A percentile compares a stretch with the other conserved stretches of the same genome.
phyloP scores from a whole-genome alignment of 1,140 invertebrate species.

The Calephelis nemesis region DNA sequence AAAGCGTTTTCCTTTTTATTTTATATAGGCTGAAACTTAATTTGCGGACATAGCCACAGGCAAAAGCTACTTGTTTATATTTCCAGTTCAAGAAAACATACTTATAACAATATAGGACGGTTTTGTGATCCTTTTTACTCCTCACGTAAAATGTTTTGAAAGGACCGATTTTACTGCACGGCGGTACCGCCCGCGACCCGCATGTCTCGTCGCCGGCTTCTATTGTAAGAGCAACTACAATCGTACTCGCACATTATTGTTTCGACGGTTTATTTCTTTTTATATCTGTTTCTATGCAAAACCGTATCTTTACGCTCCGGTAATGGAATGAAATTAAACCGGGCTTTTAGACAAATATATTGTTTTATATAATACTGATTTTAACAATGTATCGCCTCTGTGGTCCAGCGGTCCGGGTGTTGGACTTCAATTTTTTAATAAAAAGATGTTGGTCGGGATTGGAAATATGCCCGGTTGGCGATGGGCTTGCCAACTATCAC shows the following conservation, averaged over 20 bases:
- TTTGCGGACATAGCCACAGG: too few relatives aligned
- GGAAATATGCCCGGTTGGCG: too few relatives aligned
- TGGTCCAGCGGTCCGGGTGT: neutral
- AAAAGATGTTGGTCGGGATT: too few relatives aligned
- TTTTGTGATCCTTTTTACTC: constrained; percentile 54
- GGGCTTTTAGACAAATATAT: constrained; percentile 53
- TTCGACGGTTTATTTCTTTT: constrained; percentile 62
- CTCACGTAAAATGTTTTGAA: constrained; percentile 74
- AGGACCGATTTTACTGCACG: constrained; percentile 70
- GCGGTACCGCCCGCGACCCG: constrained; percentile 41
- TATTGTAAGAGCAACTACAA: constrained; percentile 73
- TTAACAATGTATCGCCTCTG: neutral
- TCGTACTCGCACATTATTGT: constrained; percentile 73
- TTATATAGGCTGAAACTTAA: too few relatives aligned
- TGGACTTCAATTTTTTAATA: too few relatives aligned
- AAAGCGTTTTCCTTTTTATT: too few relatives aligned
- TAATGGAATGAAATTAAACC: constrained; percentile 72
- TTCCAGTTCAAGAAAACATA: constrained; percentile 10
- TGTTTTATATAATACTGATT: constrained; percentile 31
- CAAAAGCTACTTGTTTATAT: neutral
- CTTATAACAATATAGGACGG: constrained; percentile 15
- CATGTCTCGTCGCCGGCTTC: constrained; percentile 48
- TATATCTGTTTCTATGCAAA: constrained; percentile 60
- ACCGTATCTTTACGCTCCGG: constrained; percentile 60
- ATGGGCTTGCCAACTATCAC: too few relatives aligned